phyloP scores from a whole-genome alignment of 2,888 invertebrate genomes.

The Ariolimax columbianus region DNA sequence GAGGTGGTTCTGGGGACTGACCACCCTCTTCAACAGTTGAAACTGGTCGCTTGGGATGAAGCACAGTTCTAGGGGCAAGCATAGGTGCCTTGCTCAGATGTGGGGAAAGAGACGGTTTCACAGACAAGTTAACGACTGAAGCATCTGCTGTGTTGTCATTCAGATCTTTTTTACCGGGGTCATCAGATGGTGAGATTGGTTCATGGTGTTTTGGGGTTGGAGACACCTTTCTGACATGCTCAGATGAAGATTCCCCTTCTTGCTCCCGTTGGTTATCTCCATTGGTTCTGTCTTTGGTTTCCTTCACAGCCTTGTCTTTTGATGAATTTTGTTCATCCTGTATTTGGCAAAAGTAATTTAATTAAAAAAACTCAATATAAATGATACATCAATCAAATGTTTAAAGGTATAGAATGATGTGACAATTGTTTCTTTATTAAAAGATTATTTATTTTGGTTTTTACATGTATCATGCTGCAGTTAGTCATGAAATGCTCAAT shows the following conservation, averaged over 20 bases:
- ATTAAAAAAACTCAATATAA: background rate
- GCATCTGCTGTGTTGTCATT: conserved; percentile 17
- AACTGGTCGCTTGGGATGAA: conserved; percentile 45
- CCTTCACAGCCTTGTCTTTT: conserved; percentile 18
- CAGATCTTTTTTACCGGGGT: background rate
- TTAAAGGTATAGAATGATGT: too few species aligned
- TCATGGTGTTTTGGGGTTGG: background rate
- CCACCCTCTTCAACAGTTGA: conserved; percentile 39
- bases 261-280: background rate
- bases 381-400: background rate
- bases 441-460: too few species aligned
- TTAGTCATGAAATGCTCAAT: too few species aligned
- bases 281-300: conserved; percentile 47
- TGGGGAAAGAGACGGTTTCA: background rate
- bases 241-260: conserved; percentile 10
- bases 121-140: background rate
- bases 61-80: background rate
- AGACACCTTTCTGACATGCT: background rate
- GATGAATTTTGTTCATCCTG: conserved; percentile 20
- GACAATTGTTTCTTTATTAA: too few species aligned
- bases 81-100: background rate
- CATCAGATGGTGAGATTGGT: background rate
- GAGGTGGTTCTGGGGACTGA: background rate
- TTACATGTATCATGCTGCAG: too few species aligned
- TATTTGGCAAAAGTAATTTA: background rate